These are phyloP conservation scores for Phocides pigmalion DNA, from an alignment of 1,140 invertebrate genomes.

Conservation along the genomic window DNA sequence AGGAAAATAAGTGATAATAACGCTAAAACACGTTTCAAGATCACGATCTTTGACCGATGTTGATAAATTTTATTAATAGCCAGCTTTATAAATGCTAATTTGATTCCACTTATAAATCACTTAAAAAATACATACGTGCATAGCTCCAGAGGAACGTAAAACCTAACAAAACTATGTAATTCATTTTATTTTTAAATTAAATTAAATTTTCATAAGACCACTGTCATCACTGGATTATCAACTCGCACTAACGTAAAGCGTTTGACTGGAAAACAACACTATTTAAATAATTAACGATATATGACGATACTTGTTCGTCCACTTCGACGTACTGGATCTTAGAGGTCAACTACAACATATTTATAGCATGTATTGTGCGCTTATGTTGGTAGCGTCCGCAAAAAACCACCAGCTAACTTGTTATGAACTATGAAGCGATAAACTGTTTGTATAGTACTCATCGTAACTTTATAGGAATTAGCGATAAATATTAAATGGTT, in stretches of 20 bases:
- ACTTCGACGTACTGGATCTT: conserved; percentile 59
- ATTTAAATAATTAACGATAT: conserved; percentile 27
- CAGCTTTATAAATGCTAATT: too few relatives aligned
- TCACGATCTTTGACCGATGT: too few relatives aligned
- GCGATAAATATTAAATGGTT: too few relatives aligned
- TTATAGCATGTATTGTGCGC: conserved; percentile 46
- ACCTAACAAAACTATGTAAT: conserved; percentile 38
- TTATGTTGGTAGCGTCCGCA: conserved; percentile 39
- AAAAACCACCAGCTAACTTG: conserved; percentile 20
- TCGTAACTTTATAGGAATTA: too few relatives aligned
- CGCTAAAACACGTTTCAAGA: too few relatives aligned
- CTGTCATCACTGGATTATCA: conserved; percentile 39
- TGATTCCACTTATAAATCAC: too few relatives aligned
- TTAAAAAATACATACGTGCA: conserved; percentile 26
- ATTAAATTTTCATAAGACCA: conserved; percentile 32
- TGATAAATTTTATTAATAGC: too few relatives aligned
- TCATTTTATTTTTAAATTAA: conserved; percentile 42
- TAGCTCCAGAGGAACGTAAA: conserved; percentile 40
- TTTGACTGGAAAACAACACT: conserved; percentile 9
- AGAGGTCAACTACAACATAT: conserved; percentile 61
- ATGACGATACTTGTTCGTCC: conserved; percentile 49
- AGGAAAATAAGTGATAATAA: too few relatives aligned
- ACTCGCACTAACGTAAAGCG: conserved; percentile 36
- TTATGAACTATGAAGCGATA: conserved; percentile 12
- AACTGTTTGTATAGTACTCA: too few relatives aligned